phyloP scores from a whole-genome alignment of 1,140 invertebrate genomes.

The Philaenus spumarius region DNA sequence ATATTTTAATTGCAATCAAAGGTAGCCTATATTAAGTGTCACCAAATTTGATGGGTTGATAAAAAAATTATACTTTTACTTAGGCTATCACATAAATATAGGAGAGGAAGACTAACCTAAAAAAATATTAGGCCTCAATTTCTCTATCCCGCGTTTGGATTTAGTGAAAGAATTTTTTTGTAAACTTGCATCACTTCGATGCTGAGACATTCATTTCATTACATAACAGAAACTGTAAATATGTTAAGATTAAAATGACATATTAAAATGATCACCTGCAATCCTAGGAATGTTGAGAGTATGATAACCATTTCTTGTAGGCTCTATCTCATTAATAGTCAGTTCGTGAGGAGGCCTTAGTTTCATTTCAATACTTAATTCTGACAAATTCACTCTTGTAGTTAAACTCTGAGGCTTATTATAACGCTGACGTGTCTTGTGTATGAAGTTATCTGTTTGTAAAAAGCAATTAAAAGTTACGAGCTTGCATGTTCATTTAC shows the following conservation, averaged over 20 bases:
- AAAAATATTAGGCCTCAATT: too few relatives aligned
- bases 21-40: too few relatives aligned
- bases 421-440: slow-evolving; percentile 39
- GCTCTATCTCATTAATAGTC: slow-evolving; percentile 34
- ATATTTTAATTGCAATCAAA: too few relatives aligned
- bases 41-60: too few relatives aligned
- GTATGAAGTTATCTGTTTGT: slow-evolving; percentile 39
- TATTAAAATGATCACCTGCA: slow-evolving; percentile 22
- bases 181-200: neutral
- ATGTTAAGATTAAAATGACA: neutral
- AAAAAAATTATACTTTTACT: too few relatives aligned
- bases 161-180: too few relatives aligned
- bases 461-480: too few relatives aligned
- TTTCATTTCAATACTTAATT: slow-evolving; percentile 39
- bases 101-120: too few relatives aligned
- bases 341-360: slow-evolving; percentile 38
- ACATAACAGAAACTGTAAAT: neutral
- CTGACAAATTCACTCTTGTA: slow-evolving; percentile 38
- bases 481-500: too few relatives aligned
- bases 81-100: too few relatives aligned
- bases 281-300: slow-evolving; percentile 21
- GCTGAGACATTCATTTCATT: neutral
- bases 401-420: slow-evolving; percentile 39
- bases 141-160: too few relatives aligned
- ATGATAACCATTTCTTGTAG: slow-evolving; percentile 26